Base-by-base conservation (phyloP, 2,113 vertebrate species). In the Vanacampus margaritifer region DNA sequence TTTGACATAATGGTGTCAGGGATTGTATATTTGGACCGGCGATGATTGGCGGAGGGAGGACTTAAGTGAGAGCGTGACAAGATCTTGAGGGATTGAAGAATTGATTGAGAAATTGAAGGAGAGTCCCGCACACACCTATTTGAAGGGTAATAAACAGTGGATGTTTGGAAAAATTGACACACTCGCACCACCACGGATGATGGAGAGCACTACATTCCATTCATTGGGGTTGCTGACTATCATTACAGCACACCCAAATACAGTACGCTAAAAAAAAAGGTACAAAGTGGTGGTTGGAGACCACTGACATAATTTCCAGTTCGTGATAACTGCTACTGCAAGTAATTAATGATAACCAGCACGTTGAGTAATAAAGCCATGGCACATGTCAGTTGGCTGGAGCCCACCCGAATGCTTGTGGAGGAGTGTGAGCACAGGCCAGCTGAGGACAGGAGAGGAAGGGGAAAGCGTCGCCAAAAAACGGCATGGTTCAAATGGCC, bases 1-100 rank as follows among this genome's bases (percentile, higher is more conserved):
- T 68, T 64, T 84, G 72, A 81, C 78, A 60, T 72, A 74, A 78
- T 71, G 67, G 79, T 75, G 75, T 61, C 65, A 60, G 21, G n/a
- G 66, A 67, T 58, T 21, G 80, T 69, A 68, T 66, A 48, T 79
- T 67, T 60, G 67, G 67, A 65, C 58, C 76, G 65, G 75, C 75
- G 69, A 26, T 28, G 64, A 36, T 43, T 67, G 54, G 67, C 32
- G 32, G 32, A 26, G 54, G 51, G 59, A 64, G 26, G 21, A 6
- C 46, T 23, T n/a, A 37, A 58, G 51, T 16, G 5, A 58, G 21
- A 56, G 46, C 58, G 60, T 65, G 73, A 76, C 26, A 9, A n/a
- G 11, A 16, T 69, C 17, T 48, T 28, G n/a, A 36, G 24, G 36
- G 41, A 58, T 70, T 61, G 17, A 23, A n/a, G n/a, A n/a, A n/a